A percentile compares a stretch with the other conserved stretches of the same genome.
phyloP scores from a whole-genome alignment of 2,113 vertebrate genomes.

The Montifringilla adamsi region DNA sequence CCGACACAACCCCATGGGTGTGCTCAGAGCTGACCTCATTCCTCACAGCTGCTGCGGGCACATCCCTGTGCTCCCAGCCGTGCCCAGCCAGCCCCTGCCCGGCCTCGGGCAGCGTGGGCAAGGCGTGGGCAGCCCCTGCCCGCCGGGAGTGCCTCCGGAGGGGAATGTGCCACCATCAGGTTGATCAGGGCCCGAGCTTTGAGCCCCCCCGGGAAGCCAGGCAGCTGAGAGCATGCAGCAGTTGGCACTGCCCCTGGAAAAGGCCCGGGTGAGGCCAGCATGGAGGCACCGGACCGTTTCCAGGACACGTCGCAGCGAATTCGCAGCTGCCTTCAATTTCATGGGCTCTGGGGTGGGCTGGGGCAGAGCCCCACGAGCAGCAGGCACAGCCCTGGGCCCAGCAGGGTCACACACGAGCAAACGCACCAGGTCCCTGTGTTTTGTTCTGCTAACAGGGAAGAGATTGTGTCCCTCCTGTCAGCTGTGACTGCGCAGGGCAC shows the following conservation, averaged over 20 bases:
- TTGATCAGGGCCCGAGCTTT: too few relatives aligned
- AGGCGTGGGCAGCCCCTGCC: not conserved
- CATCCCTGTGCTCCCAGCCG: not conserved
- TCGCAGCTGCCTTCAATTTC: not conserved
- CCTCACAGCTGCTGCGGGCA: not conserved
- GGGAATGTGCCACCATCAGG: rapidly evolving
- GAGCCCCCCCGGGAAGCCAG: not conserved
- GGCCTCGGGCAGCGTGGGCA: not conserved
- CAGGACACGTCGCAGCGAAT: not conserved
- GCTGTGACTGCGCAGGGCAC: not conserved
- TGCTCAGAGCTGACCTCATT: conserved; percentile 31
- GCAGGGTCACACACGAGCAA: not conserved
- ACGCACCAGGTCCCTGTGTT: not conserved
- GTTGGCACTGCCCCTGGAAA: not conserved
- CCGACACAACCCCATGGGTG: not conserved
- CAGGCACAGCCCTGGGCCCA: not conserved
- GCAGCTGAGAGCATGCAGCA: rapidly evolving
- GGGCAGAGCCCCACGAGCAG: not conserved
- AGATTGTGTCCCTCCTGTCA: not conserved
- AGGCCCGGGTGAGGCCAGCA: not conserved
- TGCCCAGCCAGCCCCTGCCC: not conserved
- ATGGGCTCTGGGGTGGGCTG: not conserved
- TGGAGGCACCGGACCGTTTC: not conserved
- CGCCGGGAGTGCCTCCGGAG: rapidly evolving
- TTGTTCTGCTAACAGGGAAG: not conserved